These are phyloP conservation scores for Drosophila affinis DNA, from an alignment of 2,888 invertebrate species.

Conservation along the genomic window DNA sequence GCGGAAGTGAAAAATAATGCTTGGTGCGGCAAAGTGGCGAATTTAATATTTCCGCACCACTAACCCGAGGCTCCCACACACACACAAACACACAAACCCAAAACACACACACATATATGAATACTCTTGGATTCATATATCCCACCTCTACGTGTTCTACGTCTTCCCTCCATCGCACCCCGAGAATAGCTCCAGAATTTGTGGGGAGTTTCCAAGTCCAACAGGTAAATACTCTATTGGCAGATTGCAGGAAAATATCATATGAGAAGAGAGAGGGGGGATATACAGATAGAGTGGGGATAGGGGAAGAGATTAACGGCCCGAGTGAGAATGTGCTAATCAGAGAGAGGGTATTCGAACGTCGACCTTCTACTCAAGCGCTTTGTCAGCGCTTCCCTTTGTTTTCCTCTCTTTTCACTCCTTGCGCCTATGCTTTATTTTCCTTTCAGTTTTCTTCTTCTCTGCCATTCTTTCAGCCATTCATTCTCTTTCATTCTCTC, in stretches of 20 bases:
- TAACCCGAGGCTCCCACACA: constrained; percentile 29
- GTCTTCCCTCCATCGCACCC: background rate
- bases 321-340: no score
- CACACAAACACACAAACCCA: constrained; percentile 3
- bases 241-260: no score
- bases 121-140: no score
- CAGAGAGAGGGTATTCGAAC: background rate
- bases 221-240: constrained; percentile 5
- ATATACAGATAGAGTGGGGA: no score
- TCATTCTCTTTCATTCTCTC: background rate
- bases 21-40: constrained; percentile 69
- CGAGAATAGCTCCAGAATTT: background rate
- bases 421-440: background rate
- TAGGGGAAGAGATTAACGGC: no score
- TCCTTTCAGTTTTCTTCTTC: constrained; percentile 1
- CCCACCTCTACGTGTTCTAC: no score
- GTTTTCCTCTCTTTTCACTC: background rate
- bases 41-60: constrained; percentile 73
- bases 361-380: background rate
- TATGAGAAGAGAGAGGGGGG: no score
- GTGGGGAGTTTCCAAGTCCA: background rate
- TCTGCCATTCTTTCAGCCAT: background rate
- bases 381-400: no score
- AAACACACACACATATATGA: background rate
- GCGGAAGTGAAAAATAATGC: constrained; percentile 68